Evolutionary conservation across 2,113 vertebrate species (phyloP), one percentile per base, ranked within the genome.

Genomic region (Tupaia tana): DNA sequence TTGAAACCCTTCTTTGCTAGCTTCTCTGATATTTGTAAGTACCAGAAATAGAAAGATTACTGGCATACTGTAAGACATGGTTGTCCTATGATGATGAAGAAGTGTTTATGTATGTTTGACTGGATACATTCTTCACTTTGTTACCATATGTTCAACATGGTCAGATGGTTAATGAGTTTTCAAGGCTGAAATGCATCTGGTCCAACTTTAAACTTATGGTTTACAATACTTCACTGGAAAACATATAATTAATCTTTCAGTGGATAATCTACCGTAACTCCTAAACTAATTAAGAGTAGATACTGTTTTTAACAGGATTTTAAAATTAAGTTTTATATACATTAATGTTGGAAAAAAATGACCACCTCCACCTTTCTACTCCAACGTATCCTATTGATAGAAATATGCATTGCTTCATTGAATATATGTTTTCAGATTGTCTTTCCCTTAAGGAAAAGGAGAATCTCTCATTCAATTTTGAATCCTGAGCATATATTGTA

Each of bases 151-250:
- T 96, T 93, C 97, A 96, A 96, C 95, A 90, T 97, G 97, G 97
- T 98, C 97, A 98, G 95, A 97, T 98, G 97, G 97, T 97, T 98
- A 98, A 98, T 97, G 97, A 97, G 97, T 96, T 98, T 96, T 95
- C 96, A 94, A 95, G 90, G 92, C 95, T 97, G 92, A 97, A 95
- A 96, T 97, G 94, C 96, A 97, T 98, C 97, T 97, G 97, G 95
- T 96, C 96, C 97, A 98, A 95, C 97, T 97, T 97, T 96, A 96
- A 97, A 98, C 96, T 97, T 98, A 97, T 95, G 97, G 97, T 95
- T 97, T 97, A 97, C 95, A 98, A 95, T 97, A 96, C 96, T 97
- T 96, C 94, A 94, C 86, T 94, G 95, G 95, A 95, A 96, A 97
- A 91, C 89, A 95, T 90, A 96, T 94, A 97, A 98, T 98, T 97